phyloP scores from a whole-genome alignment of 2,797 vertebrate species.

The Gymnoscopelus braueri region DNA sequence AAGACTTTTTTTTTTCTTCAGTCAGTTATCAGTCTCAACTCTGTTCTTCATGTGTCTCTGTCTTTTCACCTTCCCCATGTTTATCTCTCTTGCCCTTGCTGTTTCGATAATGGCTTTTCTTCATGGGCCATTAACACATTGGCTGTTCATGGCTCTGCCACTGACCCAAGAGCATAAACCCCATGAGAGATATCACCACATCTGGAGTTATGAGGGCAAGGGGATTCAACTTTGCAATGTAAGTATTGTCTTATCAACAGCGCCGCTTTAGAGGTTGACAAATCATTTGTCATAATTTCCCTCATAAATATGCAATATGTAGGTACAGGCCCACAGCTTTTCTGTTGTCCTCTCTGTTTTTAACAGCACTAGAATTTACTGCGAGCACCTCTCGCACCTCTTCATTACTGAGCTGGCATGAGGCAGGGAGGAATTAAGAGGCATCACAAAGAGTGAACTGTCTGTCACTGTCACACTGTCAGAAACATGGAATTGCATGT shows the following conservation, averaged over 20 bases:
- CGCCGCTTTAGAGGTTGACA: slow-evolving; percentile 32
- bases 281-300: slow-evolving; percentile 29
- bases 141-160: slow-evolving; percentile 2
- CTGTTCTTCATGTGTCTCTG: slow-evolving; percentile 32
- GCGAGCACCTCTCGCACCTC: slow-evolving; percentile 1
- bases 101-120: slow-evolving; percentile 55
- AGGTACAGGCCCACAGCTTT: slow-evolving; percentile 13
- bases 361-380: neutral
- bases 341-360: neutral
- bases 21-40: slow-evolving; percentile 25
- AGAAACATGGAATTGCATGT: slow-evolving; percentile 31
- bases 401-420: slow-evolving; percentile 44
- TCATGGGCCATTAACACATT: slow-evolving; percentile 45
- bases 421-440: slow-evolving; percentile 42
- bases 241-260: slow-evolving; percentile 34
- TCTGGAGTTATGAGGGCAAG: slow-evolving; percentile 27
- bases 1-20: neutral
- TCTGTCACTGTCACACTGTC: slow-evolving; percentile 47
- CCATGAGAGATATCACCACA: slow-evolving; percentile 6
- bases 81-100: slow-evolving; percentile 22
- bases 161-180: neutral
- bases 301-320: slow-evolving; percentile 61
- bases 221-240: slow-evolving; percentile 18
- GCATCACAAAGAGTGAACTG: slow-evolving; percentile 19
- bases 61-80: slow-evolving; percentile 30